phyloP scores from a whole-genome alignment of 2,113 vertebrate species.

The Carlito syrichta region DNA sequence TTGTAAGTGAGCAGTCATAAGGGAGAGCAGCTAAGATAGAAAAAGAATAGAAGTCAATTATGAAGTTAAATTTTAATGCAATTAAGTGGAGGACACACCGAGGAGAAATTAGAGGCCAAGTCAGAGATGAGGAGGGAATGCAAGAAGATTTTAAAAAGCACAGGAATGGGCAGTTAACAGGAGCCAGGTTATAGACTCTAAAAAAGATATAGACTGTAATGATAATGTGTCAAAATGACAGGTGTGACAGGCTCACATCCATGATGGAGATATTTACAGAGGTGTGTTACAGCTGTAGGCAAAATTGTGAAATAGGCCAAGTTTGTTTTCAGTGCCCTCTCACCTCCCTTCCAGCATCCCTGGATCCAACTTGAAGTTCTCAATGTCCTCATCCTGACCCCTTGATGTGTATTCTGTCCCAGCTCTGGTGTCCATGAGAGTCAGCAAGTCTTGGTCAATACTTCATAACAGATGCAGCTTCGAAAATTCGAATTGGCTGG shows the following conservation, averaged over 20 bases:
- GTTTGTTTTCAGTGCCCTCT: constrained; percentile 31
- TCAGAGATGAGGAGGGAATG: not conserved
- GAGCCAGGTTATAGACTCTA: not conserved
- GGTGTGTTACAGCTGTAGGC: not conserved
- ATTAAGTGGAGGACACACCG: not conserved
- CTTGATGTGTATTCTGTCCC: not conserved
- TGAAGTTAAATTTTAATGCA: not conserved
- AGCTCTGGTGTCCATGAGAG: not conserved
- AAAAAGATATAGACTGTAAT: not conserved
- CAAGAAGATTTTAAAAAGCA: not conserved
- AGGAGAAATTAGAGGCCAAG: not conserved
- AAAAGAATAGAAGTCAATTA: not conserved
- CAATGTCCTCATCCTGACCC: not conserved
- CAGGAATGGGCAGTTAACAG: not conserved
- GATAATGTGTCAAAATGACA: constrained; percentile 40
- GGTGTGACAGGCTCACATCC: constrained; percentile 2
- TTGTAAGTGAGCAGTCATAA: not conserved
- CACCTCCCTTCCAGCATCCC: constrained; percentile 28
- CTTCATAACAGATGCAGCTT: not conserved
- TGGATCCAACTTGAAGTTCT: not conserved
- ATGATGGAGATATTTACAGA: not conserved
- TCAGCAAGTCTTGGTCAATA: not conserved
- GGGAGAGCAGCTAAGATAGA: not conserved
- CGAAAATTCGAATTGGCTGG: not conserved
- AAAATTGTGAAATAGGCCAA: constrained; percentile 13